Evolutionary conservation across 37 sponge, comb jelly and placozoan genomes (phyloP).

Genomic region (Bolinopsis microptera): DNA sequence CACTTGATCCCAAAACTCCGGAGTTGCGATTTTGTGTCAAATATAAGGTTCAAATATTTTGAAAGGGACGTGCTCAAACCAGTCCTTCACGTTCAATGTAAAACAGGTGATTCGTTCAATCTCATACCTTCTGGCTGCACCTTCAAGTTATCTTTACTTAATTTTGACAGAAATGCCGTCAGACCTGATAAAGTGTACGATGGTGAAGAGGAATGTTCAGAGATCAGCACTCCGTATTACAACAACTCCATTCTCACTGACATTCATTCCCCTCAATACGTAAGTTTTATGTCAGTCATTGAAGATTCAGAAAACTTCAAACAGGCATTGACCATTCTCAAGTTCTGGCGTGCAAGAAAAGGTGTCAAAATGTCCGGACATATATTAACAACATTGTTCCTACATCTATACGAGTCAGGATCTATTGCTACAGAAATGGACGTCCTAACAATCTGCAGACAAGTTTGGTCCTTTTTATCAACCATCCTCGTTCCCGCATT

Average conservation of each 20-base stretch:
- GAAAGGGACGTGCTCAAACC: conserved; percentile 74
- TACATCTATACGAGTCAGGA: background rate
- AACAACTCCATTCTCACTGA: conserved; percentile 38
- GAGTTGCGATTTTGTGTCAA: conserved; percentile 38
- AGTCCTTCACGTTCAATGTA: conserved; percentile 63
- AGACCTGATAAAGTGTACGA: background rate
- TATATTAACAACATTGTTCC: background rate
- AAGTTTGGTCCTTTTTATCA: background rate
- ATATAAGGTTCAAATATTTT: conserved; percentile 29
- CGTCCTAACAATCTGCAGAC: background rate
- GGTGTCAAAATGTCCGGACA: background rate
- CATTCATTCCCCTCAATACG: background rate
- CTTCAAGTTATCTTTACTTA: conserved; percentile 17
- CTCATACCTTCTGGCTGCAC: conserved; percentile 1
- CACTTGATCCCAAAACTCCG: conserved; percentile 77
- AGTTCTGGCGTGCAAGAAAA: conserved; percentile 24
- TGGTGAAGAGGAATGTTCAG: background rate
- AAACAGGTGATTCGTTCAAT: conserved; percentile 24
- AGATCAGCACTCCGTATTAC: background rate
- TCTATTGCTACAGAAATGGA: background rate
- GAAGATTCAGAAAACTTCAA: background rate
- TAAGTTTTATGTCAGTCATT: background rate
- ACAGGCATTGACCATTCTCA: background rate
- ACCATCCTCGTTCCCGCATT: background rate
- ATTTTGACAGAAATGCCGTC: conserved; percentile 7